Base-by-base conservation (phyloP, 2,888 invertebrate species). In the Drosophila stalkeri region DNA sequence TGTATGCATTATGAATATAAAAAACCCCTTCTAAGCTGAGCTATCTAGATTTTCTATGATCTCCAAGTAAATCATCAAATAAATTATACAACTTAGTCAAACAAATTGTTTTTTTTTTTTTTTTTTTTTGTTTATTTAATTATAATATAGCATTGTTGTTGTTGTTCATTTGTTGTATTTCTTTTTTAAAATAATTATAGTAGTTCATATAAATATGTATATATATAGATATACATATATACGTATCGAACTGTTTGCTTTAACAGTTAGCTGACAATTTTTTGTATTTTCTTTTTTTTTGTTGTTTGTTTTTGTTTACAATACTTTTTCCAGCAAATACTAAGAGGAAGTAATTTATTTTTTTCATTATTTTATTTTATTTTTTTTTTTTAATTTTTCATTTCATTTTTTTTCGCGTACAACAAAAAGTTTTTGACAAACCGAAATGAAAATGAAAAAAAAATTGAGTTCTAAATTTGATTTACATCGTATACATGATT, bases 401-500 rank as follows among this genome's bases (percentile, higher is more conserved):
- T 31, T 43, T 27, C n/a, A 20, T 44, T 14, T 57, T 7, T 49
- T 23, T 7, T 55, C 20, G 16, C n/a, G 16, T 37, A 20, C 55
- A 61, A 68, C 51, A 72, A 57, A 61, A 63, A 62, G 52, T 59
- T 37, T 41, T 27, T 3, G 35, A 59, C 33, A 62, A 68, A 37
- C 44, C 16, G 9, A 60, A 59, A 20, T 12, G n/a, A 43, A 33
- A 37, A 37, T 8, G 8, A 64, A 54, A 70, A 77, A 44, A 62
- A 33, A 55, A 43, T 37, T 62, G 49, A 49, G 18, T 71, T 63
- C 68, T 78, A 81, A 81, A 82, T 81, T 81, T 68, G 81, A 81
- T 81, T 81, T 81, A 83, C 81, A 81, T 81, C 81, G 81, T 81
- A 81, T 81, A 81, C 81, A 83, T 83, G 65, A 56, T 82, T 74